Percentiles rank a stretch among this genome's conserved stretches.
Conservation (phyloP, 1,140 invertebrate species). For the Zaprionus gabonicus region DNA sequence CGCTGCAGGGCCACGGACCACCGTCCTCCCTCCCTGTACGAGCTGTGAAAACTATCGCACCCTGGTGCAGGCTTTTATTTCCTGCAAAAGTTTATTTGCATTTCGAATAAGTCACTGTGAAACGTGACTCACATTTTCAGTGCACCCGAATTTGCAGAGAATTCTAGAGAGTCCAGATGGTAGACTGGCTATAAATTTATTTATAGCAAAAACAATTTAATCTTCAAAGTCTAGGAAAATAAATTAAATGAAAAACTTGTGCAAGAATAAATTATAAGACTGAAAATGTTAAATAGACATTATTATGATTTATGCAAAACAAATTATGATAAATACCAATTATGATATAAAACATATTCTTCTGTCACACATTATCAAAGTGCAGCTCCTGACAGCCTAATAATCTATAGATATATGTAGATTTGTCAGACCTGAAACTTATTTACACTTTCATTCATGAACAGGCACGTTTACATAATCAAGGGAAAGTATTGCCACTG, state of each 20-base stretch:
- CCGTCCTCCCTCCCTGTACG: not conserved
- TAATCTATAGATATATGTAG: not conserved
- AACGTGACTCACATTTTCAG: conserved; percentile 68
- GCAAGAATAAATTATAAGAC: not conserved
- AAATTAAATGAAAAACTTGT: not conserved
- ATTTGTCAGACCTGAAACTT: not conserved
- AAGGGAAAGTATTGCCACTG: conserved; percentile 30
- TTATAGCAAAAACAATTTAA: not conserved
- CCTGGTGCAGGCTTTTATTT: conserved; percentile 7
- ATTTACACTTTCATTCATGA: conserved; percentile 1
- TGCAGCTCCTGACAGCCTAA: not conserved
- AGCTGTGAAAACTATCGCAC: conserved; percentile 9
- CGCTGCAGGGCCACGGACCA: not conserved
- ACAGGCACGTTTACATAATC: conserved; percentile 7
- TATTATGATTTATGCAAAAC: not conserved
- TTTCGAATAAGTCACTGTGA: conserved; percentile 71
- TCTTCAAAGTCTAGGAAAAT: not conserved
- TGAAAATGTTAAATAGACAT: not conserved
- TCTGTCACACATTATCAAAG: not conserved
- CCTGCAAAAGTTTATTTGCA: conserved; percentile 61
- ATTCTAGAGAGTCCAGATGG: not conserved
- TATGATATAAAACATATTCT: not conserved
- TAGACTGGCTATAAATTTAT: conserved; percentile 56
- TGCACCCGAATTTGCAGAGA: conserved; percentile 2
- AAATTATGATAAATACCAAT: not conserved